Evolutionary conservation across 2,888 invertebrate genomes (phyloP).

Genomic region (Drosophila kuntzei): DNA sequence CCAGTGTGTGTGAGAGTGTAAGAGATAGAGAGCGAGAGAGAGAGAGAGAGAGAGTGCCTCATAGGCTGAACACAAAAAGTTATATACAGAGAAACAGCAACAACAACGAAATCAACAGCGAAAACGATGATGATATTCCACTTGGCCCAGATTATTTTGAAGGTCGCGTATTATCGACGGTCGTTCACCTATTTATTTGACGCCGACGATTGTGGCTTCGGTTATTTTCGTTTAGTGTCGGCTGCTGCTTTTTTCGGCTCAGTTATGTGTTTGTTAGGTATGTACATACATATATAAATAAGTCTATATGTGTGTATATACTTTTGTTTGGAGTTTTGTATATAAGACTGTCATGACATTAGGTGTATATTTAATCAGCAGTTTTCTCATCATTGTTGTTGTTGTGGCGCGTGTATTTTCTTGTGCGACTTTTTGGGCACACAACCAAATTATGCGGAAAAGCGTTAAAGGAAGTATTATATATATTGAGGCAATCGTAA

Average conservation of each 20-base stretch:
- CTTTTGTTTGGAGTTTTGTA: constrained; percentile 27
- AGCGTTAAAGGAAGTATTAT: constrained; percentile 58
- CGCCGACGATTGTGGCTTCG: constrained; percentile 41
- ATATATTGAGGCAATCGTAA: constrained; percentile 50
- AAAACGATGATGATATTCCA: constrained; percentile 79
- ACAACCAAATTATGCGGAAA: constrained; percentile 67
- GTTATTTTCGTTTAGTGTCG: constrained; percentile 24
- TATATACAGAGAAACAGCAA: constrained; percentile 25
- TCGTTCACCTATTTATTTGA: constrained; percentile 85
- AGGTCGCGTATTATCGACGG: constrained; percentile 85
- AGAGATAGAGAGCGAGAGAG: constrained; percentile 5
- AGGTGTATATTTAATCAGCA: constrained; percentile 76
- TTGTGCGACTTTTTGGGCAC: constrained; percentile 58
- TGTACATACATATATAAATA: constrained; percentile 11
- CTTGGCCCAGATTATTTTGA: constrained; percentile 86
- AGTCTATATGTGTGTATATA: constrained; percentile 20
- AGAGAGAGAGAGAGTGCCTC: constrained; percentile 25
- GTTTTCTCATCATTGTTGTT: constrained; percentile 44
- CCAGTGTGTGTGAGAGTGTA: not conserved
- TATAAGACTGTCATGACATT: constrained; percentile 46
- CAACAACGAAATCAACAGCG: constrained; percentile 36
- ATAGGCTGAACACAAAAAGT: constrained; percentile 28
- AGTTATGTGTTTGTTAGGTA: constrained; percentile 22
- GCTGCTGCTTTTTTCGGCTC: constrained; percentile 25
- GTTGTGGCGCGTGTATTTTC: constrained; percentile 52